Base-by-base conservation (phyloP, 2,888 invertebrate genomes). In the Melanargia galathea region DNA sequence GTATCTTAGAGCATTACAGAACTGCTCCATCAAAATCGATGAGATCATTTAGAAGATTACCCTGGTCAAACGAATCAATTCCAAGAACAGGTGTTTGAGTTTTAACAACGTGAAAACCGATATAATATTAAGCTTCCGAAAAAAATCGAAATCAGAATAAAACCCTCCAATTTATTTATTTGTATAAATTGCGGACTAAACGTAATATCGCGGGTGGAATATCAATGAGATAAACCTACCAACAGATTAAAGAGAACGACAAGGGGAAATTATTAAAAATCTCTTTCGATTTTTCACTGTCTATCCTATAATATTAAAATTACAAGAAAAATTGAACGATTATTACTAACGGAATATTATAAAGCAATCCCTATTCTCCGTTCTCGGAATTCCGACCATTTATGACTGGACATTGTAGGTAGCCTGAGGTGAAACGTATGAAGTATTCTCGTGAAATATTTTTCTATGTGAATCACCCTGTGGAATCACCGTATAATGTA, bases 281-380 rank as follows among this genome's bases (percentile, higher is more conserved):
- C 13, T 49, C 30, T 49, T 30, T 30, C 49, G 2, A 49, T 49
- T 49, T 8, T n/a, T 49, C 49, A 16, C 30, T 18, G 11, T 35
- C 35, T 6, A 52, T 35, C 35, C 52, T 52, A 20, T n/a, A n/a
- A n/a, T n/a, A n/a, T 52, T 22, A 35, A n/a, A 30, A 20, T 33
- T 11, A 18, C 33, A 51, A 30, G 20, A 52, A 35, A 52, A 52
- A 52, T 52, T 20, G 35, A 52, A 20, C 52, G 20, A 20, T 52
- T 30, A 52, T 52, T 35, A n/a, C n/a, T n/a, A 52, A 20, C 6
- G 5, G 18, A 35, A 52, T 52, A 35, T 52, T 22, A 52, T 35
- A 13, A 35, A 11, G 35, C 13, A 24, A 49, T 49, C 33, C 35
- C 52, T 33, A 52, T 52, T 33, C 51, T 51, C 6, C 18, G 18